Conservation (phyloP, 2,888 invertebrate species). For the Silvanus unidentatus region DNA sequence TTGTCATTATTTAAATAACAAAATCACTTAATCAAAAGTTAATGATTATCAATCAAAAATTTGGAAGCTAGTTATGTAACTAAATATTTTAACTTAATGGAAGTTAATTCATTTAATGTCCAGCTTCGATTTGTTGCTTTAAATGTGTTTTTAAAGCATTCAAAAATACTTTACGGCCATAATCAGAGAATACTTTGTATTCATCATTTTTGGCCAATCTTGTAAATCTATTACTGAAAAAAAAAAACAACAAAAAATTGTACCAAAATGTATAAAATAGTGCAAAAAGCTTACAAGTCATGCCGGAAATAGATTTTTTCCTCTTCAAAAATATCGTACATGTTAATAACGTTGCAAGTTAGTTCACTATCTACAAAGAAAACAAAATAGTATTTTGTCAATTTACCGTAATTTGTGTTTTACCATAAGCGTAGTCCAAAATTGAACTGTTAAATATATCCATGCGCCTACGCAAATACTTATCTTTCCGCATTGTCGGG, state of each 20-base stretch:
- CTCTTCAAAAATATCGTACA: constrained; percentile 28
- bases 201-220: constrained; percentile 30
- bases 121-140: constrained; percentile 30
- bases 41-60: constrained; percentile 2
- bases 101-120: constrained; percentile 19
- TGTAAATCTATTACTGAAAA: constrained; percentile 29
- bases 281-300: constrained; percentile 28
- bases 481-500: constrained; percentile 26
- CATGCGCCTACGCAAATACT: constrained; percentile 22
- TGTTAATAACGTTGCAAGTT: constrained; percentile 32
- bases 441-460: constrained; percentile 32
- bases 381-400: not conserved
- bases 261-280: not conserved
- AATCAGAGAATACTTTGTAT: constrained; percentile 34
- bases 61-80: not conserved
- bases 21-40: not conserved
- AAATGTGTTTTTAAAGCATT: constrained; percentile 28
- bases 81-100: not conserved
- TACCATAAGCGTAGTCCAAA: constrained; percentile 29
- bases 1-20: no score
- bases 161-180: constrained; percentile 33
- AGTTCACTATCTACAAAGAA: constrained; percentile 20
- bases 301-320: constrained; percentile 28
- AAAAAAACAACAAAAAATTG: constrained; percentile 1
- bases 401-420: constrained; percentile 5